phyloP scores from a whole-genome alignment of 2,113 vertebrate species.

The Rhipidura dahli region DNA sequence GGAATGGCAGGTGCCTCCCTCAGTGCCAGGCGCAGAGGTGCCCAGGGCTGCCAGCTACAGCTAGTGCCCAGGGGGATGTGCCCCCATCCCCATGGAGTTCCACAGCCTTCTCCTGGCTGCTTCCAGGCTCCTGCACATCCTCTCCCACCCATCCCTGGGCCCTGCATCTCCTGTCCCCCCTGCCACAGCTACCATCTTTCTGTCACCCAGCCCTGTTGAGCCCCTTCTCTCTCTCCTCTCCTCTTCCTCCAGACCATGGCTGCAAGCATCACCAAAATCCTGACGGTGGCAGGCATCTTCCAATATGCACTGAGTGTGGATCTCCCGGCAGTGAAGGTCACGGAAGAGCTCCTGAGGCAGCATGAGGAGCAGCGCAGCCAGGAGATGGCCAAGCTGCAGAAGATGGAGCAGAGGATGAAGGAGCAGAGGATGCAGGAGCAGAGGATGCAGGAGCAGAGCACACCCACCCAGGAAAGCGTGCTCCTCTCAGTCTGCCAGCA shows the following conservation, averaged over 20 bases:
- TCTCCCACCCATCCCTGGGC: not conserved
- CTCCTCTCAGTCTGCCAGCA: not conserved
- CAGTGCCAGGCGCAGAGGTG: not conserved
- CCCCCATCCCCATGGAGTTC: not conserved
- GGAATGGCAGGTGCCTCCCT: not conserved
- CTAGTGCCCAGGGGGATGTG: not conserved
- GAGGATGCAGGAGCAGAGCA: not conserved
- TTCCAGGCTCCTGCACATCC: not conserved
- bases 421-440: not conserved
- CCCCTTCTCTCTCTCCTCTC: not conserved
- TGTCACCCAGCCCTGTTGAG: not conserved
- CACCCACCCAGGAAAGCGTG: rapidly evolving
- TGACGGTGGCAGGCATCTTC: not conserved
- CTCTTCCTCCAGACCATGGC: not conserved
- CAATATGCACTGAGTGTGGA: not conserved
- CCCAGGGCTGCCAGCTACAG: not conserved
- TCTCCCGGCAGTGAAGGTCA: not conserved
- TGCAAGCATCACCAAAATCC: not conserved
- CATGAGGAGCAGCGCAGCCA: not conserved
- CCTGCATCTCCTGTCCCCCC: not conserved
- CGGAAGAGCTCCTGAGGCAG: not conserved
- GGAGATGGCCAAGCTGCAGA: not conserved
- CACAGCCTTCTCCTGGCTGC: not conserved
- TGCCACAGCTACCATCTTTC: not conserved
- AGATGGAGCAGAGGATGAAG: not conserved